A percentile compares a stretch with the other conserved stretches of the same genome.
These are phyloP conservation scores for Xanthia icteritia DNA, from an alignment of 2,888 invertebrate genomes.

Conservation along the genomic window DNA sequence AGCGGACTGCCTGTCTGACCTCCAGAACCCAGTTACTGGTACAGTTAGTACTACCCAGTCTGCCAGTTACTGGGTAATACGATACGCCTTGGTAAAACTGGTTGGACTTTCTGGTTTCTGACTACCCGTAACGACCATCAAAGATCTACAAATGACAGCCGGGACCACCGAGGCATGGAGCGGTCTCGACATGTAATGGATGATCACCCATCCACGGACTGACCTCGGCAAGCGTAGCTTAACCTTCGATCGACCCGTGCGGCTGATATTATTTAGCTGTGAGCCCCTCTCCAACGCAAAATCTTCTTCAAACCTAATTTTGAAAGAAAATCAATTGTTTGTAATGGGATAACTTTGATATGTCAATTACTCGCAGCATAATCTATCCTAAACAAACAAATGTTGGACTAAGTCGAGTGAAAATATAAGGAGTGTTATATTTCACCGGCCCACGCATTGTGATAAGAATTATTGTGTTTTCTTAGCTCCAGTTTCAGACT, in stretches of 20 bases:
- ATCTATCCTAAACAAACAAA: constrained; percentile 81
- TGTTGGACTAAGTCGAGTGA: constrained; percentile 66
- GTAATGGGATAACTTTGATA: constrained; percentile 80
- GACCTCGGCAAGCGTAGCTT: neutral
- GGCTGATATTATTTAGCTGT: neutral
- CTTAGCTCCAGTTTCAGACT: constrained; percentile 62
- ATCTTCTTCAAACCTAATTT: constrained; percentile 45
- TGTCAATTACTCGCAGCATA: constrained; percentile 77
- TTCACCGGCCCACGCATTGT: constrained; percentile 61
- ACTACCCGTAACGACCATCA: neutral
- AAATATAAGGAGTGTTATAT: constrained; percentile 72
- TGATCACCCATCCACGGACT: neutral
- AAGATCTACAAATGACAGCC: neutral
- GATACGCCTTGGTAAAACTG: neutral
- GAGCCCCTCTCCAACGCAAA: neutral
- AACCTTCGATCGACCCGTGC: too few relatives aligned
- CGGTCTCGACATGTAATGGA: neutral
- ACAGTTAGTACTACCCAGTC: too few relatives aligned
- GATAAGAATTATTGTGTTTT: constrained; percentile 70
- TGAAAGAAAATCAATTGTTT: constrained; percentile 70
- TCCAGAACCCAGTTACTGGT: neutral
- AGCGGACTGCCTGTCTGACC: neutral
- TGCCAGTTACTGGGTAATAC: neutral
- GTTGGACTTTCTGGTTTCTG: neutral
- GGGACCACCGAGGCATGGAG: too few relatives aligned